Conservation (phyloP, 2,113 vertebrate species). For the Ceyx margarethae region DNA sequence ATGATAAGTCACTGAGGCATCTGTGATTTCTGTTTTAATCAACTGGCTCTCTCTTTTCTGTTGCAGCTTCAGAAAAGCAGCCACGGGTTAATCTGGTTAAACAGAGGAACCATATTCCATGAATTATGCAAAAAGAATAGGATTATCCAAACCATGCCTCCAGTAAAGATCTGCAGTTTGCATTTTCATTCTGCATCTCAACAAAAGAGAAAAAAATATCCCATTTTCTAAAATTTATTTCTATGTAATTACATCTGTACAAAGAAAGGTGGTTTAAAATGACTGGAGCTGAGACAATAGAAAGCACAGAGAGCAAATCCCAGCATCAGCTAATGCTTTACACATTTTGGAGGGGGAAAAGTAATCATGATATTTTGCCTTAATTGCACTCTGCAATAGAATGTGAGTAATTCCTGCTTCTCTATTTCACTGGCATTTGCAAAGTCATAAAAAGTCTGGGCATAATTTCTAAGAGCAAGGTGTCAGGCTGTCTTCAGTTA, state of each 20-base stretch:
- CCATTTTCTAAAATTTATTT: neutral
- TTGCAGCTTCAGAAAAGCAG: neutral
- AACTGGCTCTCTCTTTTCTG: neutral
- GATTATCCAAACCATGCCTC: neutral
- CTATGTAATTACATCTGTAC: neutral
- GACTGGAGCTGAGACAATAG: neutral
- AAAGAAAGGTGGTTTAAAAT: neutral
- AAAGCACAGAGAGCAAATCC: neutral
- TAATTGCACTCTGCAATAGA: neutral
- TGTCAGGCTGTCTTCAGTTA: neutral
- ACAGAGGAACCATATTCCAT: neutral
- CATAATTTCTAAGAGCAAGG: neutral
- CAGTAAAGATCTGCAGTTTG: neutral
- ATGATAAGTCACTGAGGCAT: neutral
- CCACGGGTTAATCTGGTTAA: neutral
- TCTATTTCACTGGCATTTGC: neutral
- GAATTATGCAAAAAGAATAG: neutral
- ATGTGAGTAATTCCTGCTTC: neutral
- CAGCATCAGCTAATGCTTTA: neutral
- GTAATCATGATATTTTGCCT: neutral
- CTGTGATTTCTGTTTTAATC: neutral
- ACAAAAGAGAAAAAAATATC: neutral
- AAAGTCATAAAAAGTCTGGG: neutral
- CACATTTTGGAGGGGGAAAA: neutral
- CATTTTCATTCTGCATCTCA: neutral